A percentile compares a stretch with the other conserved stretches of the same genome.
phyloP scores from a whole-genome alignment of 2,888 invertebrate species.

The Lysandra bellargus region DNA sequence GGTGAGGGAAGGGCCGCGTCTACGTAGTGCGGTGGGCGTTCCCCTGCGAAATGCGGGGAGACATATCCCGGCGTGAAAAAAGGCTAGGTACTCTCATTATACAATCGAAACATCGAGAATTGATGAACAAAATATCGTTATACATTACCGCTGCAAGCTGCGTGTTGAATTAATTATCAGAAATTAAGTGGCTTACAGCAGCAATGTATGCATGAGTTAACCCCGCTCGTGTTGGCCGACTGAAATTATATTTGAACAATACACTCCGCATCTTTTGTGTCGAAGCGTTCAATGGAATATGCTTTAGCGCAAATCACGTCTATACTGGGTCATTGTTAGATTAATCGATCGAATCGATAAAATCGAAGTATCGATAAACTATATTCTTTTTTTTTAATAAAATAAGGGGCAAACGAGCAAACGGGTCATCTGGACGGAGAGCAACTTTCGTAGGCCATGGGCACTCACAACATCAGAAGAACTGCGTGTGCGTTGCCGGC shows the following conservation, averaged over 20 bases:
- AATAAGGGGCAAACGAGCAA: too few relatives aligned
- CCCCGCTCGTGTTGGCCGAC: background rate
- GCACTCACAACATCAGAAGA: too few relatives aligned
- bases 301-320: background rate
- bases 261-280: constrained; percentile 9
- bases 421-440: too few relatives aligned
- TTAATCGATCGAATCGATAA: background rate
- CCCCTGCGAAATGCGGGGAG: too few relatives aligned
- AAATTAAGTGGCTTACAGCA: constrained; percentile 21
- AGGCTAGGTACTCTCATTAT: too few relatives aligned
- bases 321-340: background rate
- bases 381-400: too few relatives aligned
- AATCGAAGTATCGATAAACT: too few relatives aligned
- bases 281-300: background rate
- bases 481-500: too few relatives aligned
- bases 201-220: constrained; percentile 16
- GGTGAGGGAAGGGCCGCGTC: too few relatives aligned
- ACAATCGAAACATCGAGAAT: background rate
- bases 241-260: constrained; percentile 4
- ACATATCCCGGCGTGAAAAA: too few relatives aligned
- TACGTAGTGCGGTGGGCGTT: too few relatives aligned
- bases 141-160: constrained; percentile 12
- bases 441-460: too few relatives aligned
- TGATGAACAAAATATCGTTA: constrained; percentile 9
- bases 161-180: constrained; percentile 15